Evolutionary conservation across 2,888 invertebrate species (phyloP), one percentile per base, ranked within the genome.

Genomic region (Drosophila quasianomalipes): DNA sequence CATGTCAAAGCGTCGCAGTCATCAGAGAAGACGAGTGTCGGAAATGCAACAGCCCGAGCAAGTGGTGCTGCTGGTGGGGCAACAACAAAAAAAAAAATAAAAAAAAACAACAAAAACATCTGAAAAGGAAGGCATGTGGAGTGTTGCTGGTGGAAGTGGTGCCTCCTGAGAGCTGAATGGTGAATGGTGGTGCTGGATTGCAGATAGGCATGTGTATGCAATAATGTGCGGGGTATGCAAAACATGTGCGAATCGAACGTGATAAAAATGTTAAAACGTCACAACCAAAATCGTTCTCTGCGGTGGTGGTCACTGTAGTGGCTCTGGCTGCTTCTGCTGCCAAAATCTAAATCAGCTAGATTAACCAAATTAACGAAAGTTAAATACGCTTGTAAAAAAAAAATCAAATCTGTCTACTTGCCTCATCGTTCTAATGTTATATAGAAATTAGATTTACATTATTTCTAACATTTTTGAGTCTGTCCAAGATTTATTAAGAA

Each of bases 221-320:
- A 72, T 65, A 80, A 69, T 66, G 74, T 69, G 85, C 55, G 69
- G 87, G 75, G 83, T 85, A 92, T 92, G 90, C 91, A 91, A 92
- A 92, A 92, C 92, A 92, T 91, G 92, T 89, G 91, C 91, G 87
- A 87, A 86, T 85, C 80, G 83, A 91, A 92, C 91, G 92, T 91
- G 91, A 92, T 91, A 83, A 82, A 86, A 91, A 91, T 91, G 83
- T 82, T 89, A 88, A 91, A 79, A 77, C 71, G 58, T 70, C 57
- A 30, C 57, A 41, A 22, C 57, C 16, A 30, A 58, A 41, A 30
- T 39, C 35, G 19, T 44, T 58, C 44, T 19, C 22, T 22, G 44
- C 16, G 19, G 19, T 28, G 28, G 12, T 7, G 19, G 39, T 30
- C 28, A 28, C 30, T 3, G 30, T 5, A 3, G 10, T 12, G 52